A percentile compares a stretch with the other conserved stretches of the same genome.
These are phyloP conservation scores for Tenrec ecaudatus DNA, from an alignment of 2,113 vertebrate genomes.

Conservation along the genomic window DNA sequence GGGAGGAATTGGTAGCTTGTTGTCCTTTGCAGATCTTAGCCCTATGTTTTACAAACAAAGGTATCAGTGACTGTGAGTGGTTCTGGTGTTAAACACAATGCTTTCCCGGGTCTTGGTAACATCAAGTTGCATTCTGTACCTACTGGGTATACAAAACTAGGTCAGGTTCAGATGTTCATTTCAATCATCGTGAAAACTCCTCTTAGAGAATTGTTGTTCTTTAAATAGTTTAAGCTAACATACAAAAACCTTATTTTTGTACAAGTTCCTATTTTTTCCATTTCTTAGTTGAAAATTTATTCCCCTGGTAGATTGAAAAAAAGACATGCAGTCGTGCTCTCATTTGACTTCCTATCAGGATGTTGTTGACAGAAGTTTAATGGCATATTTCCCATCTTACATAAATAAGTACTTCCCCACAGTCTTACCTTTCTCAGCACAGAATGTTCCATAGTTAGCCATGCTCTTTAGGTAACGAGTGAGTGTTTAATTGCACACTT, in stretches of 20 bases:
- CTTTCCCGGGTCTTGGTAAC: not conserved
- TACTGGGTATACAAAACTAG: not conserved
- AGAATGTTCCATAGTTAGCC: slow-evolving; percentile 54
- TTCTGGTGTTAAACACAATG: not conserved
- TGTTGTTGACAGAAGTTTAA: slow-evolving; percentile 62
- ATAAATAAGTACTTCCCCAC: slow-evolving; percentile 48
- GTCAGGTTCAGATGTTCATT: slow-evolving; percentile 66
- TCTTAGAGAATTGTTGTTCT: slow-evolving; percentile 49
- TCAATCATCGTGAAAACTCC: slow-evolving; percentile 60
- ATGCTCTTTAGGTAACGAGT: slow-evolving; percentile 53
- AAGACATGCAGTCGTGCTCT: slow-evolving; percentile 7
- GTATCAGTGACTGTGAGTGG: not conserved
- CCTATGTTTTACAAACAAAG: not conserved
- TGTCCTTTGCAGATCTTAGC: not conserved
- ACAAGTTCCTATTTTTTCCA: slow-evolving; percentile 48
- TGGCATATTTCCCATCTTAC: slow-evolving; percentile 52
- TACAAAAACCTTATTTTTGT: not conserved
- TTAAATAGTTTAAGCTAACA: slow-evolving; percentile 65
- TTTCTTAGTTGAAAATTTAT: slow-evolving; percentile 38
- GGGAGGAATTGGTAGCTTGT: not conserved
- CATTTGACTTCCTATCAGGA: slow-evolving; percentile 56
- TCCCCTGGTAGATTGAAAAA: slow-evolving; percentile 51
- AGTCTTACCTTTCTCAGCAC: not conserved
- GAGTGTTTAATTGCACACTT: slow-evolving; percentile 52
- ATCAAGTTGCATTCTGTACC: not conserved